Evolutionary conservation across 2,888 invertebrate genomes (phyloP).

Genomic region (Acanthococcus lagerstroemiae): DNA sequence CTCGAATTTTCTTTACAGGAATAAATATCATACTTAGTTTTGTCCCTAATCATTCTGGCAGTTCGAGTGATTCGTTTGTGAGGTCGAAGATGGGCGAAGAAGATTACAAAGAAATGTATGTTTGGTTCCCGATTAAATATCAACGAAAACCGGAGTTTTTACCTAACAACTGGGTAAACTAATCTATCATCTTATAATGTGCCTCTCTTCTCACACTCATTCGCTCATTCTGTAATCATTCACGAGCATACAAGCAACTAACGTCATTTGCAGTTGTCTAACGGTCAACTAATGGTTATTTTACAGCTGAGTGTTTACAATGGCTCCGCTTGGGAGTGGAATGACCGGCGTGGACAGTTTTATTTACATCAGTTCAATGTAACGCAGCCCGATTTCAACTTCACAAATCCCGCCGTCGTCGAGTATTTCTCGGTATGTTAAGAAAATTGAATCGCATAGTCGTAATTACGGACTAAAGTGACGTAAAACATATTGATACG

Average conservation of each 20-base stretch:
- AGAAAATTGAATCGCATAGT: no score
- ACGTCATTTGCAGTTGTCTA: not conserved
- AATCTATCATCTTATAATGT: not conserved
- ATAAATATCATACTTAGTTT: constrained; percentile 60
- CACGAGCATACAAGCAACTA: not conserved
- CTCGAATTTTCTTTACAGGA: no score
- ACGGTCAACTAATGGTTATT: constrained; percentile 30
- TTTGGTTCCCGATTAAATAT: constrained; percentile 53
- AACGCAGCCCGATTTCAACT: constrained; percentile 70
- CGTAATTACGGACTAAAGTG: not conserved
- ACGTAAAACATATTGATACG: not conserved
- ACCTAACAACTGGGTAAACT: constrained; percentile 55
- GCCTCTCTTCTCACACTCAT: not conserved
- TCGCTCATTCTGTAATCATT: not conserved
- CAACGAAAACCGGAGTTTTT: constrained; percentile 41
- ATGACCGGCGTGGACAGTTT: constrained; percentile 52
- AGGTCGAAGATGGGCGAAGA: constrained; percentile 50
- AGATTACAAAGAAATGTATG: constrained; percentile 61
- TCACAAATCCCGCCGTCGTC: constrained; percentile 57
- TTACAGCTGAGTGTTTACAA: constrained; percentile 46
- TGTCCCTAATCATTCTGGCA: constrained; percentile 61
- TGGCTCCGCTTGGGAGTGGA: constrained; percentile 62
- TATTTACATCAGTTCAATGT: constrained; percentile 66
- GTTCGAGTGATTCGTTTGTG: constrained; percentile 63
- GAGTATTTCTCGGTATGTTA: constrained; percentile 48